phyloP scores from a whole-genome alignment of 2,888 invertebrate genomes.

The Lithophane semibrunnea region DNA sequence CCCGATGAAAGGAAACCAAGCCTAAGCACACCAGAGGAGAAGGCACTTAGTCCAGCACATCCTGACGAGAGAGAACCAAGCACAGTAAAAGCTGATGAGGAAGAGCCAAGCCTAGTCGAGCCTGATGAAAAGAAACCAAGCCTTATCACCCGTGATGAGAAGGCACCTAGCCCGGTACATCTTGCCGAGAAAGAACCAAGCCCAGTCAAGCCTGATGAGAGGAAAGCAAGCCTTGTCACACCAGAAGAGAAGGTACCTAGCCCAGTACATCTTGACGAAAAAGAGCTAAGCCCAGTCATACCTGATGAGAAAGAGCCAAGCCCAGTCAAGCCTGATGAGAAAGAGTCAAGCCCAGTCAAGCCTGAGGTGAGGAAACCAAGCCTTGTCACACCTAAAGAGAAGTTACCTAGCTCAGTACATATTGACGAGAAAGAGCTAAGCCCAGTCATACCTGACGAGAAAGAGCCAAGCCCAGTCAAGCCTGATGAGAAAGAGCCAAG shows the following conservation, averaged over 20 bases:
- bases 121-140: accelerated
- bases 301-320: background rate
- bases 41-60: too few relatives aligned
- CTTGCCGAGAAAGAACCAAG: background rate
- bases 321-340: conserved; percentile 5
- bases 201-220: background rate
- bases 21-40: too few relatives aligned
- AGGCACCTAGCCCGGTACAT: background rate
- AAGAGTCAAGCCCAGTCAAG: too few relatives aligned
- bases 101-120: background rate
- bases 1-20: too few relatives aligned
- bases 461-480: background rate
- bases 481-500: conserved; percentile 4
- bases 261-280: background rate
- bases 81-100: background rate
- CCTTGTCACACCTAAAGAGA: too few relatives aligned
- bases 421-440: background rate
- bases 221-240: accelerated
- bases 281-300: conserved; percentile 6
- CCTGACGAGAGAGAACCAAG: background rate
- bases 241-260: background rate
- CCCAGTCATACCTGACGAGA: conserved; percentile 5
- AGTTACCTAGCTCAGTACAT: too few relatives aligned
- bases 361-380: background rate
- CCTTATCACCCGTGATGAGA: accelerated